Base-by-base conservation (phyloP, 2,797 vertebrate species). In the Taeniopygia guttata region DNA sequence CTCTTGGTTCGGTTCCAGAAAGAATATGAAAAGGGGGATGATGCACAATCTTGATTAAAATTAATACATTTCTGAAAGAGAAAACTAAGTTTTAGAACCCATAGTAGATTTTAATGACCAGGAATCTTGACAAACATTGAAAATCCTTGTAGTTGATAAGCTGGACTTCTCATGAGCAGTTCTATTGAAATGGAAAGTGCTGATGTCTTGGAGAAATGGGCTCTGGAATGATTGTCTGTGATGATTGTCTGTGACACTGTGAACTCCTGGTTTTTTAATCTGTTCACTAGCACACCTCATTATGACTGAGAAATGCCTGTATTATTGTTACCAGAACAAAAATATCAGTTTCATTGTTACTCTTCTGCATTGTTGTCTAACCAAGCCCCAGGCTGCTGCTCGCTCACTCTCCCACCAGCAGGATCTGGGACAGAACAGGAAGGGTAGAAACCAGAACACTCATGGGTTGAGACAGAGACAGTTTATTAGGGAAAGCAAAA, bases 1-100 rank as follows among this genome's bases (percentile, higher is more conserved):
- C n/a, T 15, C 16, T 90, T 89, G 51, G 13, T 90, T 95, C 7
- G 20, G 15, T 84, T 92, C 70, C 77, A 94, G 56, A 84, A 81
- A 80, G 69, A 83, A 81, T 88, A 86, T 11, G 5, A 86, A 84
- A 78, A 42, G 29, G 13, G 4, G 23, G 34, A 69, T 72, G 68
- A 93, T 79, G 22, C 4, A 13, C 25, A 87, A 30, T 87, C 52
- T 90, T 84, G 59, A 82, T 66, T 76, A 73, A 92, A 90, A 84
- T 72, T 68, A 74, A 80, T 52, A 89, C 83, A 23, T 80, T n/a
- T 86, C 80, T 81, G 46, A 92, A 76, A 90, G 29, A 78, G 18
- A 93, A 89, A 49, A 51, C 32, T 46, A 49, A 40, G 56, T 81
- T 89, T 91, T 84, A 79, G 58, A 68, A 15, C 36, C 75, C 54